phyloP scores from a whole-genome alignment of 1,140 invertebrate species.

The Coptotermes formosanus region DNA sequence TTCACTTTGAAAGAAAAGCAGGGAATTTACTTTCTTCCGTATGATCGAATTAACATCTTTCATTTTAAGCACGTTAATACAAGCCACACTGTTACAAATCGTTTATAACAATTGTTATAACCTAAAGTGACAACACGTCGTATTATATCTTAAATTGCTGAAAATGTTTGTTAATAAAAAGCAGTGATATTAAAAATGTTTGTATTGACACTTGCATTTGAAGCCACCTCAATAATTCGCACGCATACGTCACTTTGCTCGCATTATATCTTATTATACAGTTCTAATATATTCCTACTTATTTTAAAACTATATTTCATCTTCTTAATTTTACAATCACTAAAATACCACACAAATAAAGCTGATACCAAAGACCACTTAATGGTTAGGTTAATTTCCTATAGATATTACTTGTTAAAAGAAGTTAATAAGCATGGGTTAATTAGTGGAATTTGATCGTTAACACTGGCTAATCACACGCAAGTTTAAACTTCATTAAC shows the following conservation, averaged over 20 bases:
- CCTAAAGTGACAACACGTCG: not conserved
- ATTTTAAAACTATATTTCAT: not conserved
- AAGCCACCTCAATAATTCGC: not conserved
- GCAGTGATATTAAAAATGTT: not conserved
- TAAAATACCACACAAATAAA: not conserved
- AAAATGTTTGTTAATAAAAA: not conserved
- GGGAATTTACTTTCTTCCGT: not conserved
- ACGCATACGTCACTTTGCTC: not conserved
- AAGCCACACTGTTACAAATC: not conserved
- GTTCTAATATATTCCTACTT: not conserved
- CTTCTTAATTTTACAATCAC: not conserved
- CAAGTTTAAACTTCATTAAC: no score
- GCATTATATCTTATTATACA: not conserved
- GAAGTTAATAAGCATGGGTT: not conserved
- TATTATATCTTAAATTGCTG: not conserved
- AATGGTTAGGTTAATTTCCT: not conserved
- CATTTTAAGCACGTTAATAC: constrained; percentile 3
- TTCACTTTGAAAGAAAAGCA: not conserved
- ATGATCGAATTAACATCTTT: not conserved
- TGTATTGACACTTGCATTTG: not conserved
- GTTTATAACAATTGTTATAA: not conserved
- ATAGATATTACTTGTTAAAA: not conserved
- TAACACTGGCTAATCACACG: not conserved
- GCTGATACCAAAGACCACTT: not conserved
- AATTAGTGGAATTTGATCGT: not conserved